Conservation (phyloP, 2,113 vertebrate genomes). For the Laterallus jamaicensis region DNA sequence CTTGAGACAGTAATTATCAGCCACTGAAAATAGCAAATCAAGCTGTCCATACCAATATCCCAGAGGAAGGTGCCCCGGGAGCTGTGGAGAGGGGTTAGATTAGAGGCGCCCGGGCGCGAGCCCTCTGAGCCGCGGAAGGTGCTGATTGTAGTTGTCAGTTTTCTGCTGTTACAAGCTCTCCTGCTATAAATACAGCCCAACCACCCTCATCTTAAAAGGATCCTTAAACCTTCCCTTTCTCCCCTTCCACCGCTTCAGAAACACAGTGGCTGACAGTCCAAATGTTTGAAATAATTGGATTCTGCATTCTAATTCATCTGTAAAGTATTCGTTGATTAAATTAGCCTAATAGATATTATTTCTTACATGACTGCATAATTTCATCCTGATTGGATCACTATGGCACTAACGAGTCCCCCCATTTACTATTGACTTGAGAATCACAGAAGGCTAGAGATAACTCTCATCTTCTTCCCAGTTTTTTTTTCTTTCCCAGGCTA, state of each 20-base stretch:
- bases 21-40: neutral
- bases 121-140: conserved; percentile 52
- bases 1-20: neutral
- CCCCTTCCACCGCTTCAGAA: conserved; percentile 32
- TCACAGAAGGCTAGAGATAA: conserved; percentile 76
- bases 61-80: neutral
- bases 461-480: conserved; percentile 65
- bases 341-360: conserved; percentile 98
- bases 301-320: conserved; percentile 94
- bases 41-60: conserved; percentile 2
- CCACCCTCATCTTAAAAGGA: conserved; percentile 62
- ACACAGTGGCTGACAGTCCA: conserved; percentile 76
- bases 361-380: conserved; percentile 91
- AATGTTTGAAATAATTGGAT: conserved; percentile 94
- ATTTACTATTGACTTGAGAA: conserved; percentile 88
- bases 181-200: conserved; percentile 53
- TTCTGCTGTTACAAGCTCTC: conserved; percentile 14
- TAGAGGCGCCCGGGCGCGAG: neutral
- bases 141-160: conserved; percentile 60
- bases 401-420: conserved; percentile 84
- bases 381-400: conserved; percentile 78
- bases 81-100: neutral
- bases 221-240: neutral
- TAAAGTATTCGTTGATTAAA: conserved; percentile 96
- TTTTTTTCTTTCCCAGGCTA: conserved; percentile 60